A percentile compares a stretch with the other conserved stretches of the same genome.
Evolutionary conservation across 2,797 vertebrate genomes (phyloP).

Genomic region (Sciaenops ocellatus): DNA sequence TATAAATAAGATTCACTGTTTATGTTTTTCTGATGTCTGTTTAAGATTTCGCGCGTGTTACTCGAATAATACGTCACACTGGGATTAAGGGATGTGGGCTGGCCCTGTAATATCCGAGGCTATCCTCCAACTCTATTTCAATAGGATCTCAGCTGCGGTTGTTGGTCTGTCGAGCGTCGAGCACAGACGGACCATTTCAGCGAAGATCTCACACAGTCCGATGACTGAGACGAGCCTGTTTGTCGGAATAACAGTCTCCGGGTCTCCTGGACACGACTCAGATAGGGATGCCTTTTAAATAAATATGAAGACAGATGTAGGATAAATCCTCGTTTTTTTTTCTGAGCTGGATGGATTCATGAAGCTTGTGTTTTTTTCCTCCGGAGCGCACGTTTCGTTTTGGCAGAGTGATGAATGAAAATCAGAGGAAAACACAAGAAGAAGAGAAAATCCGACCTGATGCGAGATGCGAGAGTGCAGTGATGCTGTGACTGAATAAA

Average conservation of each 20-base stretch:
- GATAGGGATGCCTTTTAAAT: conserved; percentile 7
- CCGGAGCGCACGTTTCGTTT: conserved; percentile 39
- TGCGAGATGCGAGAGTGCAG: conserved; percentile 47
- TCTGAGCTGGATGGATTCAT: conserved; percentile 11
- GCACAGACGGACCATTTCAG: conserved; percentile 36
- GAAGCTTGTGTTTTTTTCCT: not conserved
- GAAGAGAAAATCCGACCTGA: conserved; percentile 30
- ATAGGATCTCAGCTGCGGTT: conserved; percentile 62
- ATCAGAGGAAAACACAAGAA: conserved; percentile 13
- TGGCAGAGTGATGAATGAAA: conserved; percentile 62
- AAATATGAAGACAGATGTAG: conserved; percentile 18
- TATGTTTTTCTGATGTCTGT: not conserved
- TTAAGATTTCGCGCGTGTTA: conserved; percentile 61
- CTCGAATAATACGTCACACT: conserved; percentile 66
- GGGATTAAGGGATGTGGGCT: conserved; percentile 80
- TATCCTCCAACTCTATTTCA: conserved; percentile 69
- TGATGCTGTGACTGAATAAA: conserved; percentile 49
- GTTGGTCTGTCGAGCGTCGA: conserved; percentile 52
- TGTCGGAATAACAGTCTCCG: conserved; percentile 26
- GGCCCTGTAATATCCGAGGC: conserved; percentile 63
- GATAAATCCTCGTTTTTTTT: conserved; percentile 9
- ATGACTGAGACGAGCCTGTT: conserved; percentile 21
- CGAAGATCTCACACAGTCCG: conserved; percentile 32
- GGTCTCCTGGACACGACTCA: conserved; percentile 1
- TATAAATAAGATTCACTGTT: not conserved